These are phyloP conservation scores for Nymphicus hollandicus DNA, from an alignment of 2,113 vertebrate species.

Conservation along the genomic window DNA sequence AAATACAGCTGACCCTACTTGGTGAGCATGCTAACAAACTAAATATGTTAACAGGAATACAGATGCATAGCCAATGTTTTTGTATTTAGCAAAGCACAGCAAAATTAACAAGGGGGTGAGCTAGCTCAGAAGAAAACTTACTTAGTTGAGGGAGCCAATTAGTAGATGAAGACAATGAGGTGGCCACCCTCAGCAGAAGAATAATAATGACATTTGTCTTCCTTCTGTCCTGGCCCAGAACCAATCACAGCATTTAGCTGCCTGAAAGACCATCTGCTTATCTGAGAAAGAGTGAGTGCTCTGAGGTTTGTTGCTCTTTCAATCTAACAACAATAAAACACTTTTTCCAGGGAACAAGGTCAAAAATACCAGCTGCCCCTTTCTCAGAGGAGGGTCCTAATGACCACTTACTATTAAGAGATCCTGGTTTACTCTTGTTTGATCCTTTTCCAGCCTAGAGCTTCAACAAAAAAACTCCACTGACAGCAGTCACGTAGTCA, in stretches of 20 bases:
- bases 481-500: neutral
- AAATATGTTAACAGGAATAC: neutral
- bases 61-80: neutral
- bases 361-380: neutral
- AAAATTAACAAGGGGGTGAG: neutral
- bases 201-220: neutral
- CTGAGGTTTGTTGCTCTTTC: neutral
- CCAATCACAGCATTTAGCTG: neutral
- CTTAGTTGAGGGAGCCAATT: neutral
- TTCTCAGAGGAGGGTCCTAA: neutral
- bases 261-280: neutral
- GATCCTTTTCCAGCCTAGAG: neutral
- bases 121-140: neutral
- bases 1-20: neutral
- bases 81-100: neutral
- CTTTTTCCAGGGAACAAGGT: neutral
- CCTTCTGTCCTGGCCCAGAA: neutral
- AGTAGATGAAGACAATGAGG: neutral
- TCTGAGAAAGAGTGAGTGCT: neutral
- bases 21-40: neutral
- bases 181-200: neutral
- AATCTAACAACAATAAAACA: neutral
- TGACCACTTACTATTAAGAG: neutral
- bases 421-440: neutral
- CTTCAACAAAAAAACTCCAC: neutral